These are phyloP conservation scores for Hyperoplus immaculatus DNA, from an alignment of 2,797 vertebrate species.

Conservation along the genomic window DNA sequence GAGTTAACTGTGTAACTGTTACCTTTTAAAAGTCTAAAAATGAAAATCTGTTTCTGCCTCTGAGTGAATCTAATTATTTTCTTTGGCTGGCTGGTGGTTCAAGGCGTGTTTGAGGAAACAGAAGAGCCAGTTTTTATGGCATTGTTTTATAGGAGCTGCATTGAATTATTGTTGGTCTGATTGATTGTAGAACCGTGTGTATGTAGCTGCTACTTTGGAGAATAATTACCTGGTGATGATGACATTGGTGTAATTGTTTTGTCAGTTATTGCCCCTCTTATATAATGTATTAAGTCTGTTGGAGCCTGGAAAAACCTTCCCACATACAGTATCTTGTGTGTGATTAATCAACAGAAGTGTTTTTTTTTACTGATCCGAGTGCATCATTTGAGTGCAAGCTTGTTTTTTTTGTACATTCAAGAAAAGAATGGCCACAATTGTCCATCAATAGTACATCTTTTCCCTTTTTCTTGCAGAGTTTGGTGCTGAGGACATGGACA, in stretches of 20 bases:
- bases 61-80: not conserved
- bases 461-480: slow-evolving; percentile 63
- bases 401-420: not conserved
- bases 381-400: not conserved
- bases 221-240: not conserved
- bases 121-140: not conserved
- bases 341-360: not conserved
- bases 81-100: not conserved
- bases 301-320: not conserved
- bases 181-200: not conserved
- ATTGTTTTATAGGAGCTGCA: not conserved
- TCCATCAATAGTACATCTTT: not conserved
- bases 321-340: not conserved
- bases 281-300: not conserved
- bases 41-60: too few species aligned
- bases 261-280: not conserved
- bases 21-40: not conserved
- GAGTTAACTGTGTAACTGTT: not conserved
- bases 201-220: not conserved
- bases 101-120: not conserved
- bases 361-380: not conserved
- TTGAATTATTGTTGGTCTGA: slow-evolving; percentile 2
- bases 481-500: slow-evolving; percentile 76
- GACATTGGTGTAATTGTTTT: not conserved
- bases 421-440: not conserved